Conservation (phyloP, 2,888 invertebrate genomes). For the Meteorus colon region DNA sequence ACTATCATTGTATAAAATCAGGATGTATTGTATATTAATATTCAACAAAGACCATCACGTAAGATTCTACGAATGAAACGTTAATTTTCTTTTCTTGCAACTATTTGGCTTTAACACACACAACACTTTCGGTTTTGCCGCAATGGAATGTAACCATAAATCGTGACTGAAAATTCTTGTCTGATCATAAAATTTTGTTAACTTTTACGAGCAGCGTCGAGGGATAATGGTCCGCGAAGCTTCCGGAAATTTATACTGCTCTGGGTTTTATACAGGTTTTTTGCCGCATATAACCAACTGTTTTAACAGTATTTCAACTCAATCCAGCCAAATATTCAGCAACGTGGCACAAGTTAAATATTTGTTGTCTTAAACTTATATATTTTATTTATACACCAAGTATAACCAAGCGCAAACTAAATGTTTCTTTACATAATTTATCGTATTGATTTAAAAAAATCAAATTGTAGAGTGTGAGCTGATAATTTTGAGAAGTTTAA, state of each 20-base stretch:
- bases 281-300: slow-evolving; percentile 24
- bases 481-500: slow-evolving; percentile 17
- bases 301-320: slow-evolving; percentile 32
- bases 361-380: neutral
- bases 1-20: too few relatives aligned
- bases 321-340: neutral
- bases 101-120: neutral
- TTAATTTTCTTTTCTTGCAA: neutral
- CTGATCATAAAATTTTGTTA: slow-evolving; percentile 54
- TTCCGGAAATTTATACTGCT: slow-evolving; percentile 51
- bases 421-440: too few relatives aligned
- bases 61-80: too few relatives aligned
- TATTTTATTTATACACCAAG: neutral
- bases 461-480: too few relatives aligned
- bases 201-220: slow-evolving; percentile 53
- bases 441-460: too few relatives aligned
- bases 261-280: slow-evolving; percentile 39
- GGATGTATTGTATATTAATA: too few relatives aligned
- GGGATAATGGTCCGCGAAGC: slow-evolving; percentile 52
- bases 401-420: too few relatives aligned
- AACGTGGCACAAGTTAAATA: neutral
- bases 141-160: slow-evolving; percentile 44
- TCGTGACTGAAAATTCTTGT: slow-evolving; percentile 48
- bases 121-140: neutral
- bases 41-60: too few relatives aligned